Percentiles rank a stretch among this genome's conserved stretches.
Conservation (phyloP, 2,113 vertebrate genomes). For the Tiliqua scincoides region DNA sequence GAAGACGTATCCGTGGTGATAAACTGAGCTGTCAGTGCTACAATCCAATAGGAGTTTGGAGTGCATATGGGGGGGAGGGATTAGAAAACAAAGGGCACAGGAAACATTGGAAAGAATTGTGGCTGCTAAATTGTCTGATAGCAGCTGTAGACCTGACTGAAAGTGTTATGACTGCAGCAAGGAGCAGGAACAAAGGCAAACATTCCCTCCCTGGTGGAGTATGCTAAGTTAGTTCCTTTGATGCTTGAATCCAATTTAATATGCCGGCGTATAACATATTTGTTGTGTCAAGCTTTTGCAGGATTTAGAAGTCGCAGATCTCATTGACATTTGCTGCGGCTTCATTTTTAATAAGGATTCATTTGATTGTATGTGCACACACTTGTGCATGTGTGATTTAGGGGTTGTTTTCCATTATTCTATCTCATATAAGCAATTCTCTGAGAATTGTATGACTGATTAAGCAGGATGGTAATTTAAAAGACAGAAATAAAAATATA, state of each 20-base stretch:
- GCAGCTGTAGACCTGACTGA: not conserved
- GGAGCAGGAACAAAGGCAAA: not conserved
- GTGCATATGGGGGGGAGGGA: too few species aligned
- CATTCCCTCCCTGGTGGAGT: not conserved
- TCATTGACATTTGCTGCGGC: not conserved
- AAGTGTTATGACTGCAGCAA: not conserved
- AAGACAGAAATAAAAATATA: not conserved
- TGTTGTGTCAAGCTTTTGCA: not conserved
- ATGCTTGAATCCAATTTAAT: not conserved
- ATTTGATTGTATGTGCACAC: not conserved
- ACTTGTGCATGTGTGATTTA: not conserved
- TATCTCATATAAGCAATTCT: not conserved
- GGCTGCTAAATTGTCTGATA: too few species aligned
- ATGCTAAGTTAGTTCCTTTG: not conserved
- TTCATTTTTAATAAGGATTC: not conserved
- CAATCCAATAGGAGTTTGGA: too few species aligned
- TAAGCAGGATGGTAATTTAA: not conserved
- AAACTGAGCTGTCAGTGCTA: too few species aligned
- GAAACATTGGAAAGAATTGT: too few species aligned
- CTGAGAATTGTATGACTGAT: not conserved
- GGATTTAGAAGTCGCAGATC: not conserved
- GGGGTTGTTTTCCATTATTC: not conserved
- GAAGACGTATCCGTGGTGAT: too few species aligned
- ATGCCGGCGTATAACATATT: not conserved
- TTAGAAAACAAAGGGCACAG: too few species aligned